Base-by-base conservation (phyloP, 2,797 vertebrate genomes). In the Alcedo quadribrachys region DNA sequence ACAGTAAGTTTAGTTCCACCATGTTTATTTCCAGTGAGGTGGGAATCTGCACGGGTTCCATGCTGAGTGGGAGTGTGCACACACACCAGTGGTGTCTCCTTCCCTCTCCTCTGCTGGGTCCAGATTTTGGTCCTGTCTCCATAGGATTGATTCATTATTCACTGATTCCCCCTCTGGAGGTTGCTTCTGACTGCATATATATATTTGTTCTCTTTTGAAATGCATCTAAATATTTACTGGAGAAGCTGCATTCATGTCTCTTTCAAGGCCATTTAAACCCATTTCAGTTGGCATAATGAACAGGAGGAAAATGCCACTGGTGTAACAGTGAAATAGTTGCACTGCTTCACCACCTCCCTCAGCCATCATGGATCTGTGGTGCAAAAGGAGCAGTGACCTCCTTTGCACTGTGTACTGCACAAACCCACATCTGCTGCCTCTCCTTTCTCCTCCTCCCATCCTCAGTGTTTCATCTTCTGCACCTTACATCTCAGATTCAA, bases 61-160 rank as follows among this genome's bases (percentile, higher is more conserved):
- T 1, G 3, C 3, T 9, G 10, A 57, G 42, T 6, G 15, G 53
- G 46, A 35, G 19, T 1, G 5, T 54, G 14, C 35, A 15, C 4
- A 20, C 25, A 73, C 24, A 55, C 17, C 28, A 8, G 12, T 50
- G 62, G 24, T 50, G 76, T 25, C 25, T 7, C 20, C 37, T 30
- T 46, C 21, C 46, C 24, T 18, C 16, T 17, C 15, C 55, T 74
- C 60, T 71, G 30, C 46, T 37, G n/a, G 46, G 27, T 65, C 51
- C 6, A 1, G 62, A 5, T 54, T 86, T 81, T 77, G 27, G 27
- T 55, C 46, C 7, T 33, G 2, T 27, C 46, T 66, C 37, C 2
- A 1, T 1, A 45, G 15, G 33, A 81, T 1, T 67, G 33, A 83
- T 63, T 63, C 45, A 51, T 50, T 48, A 9, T 21, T 54, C 58